Evolutionary conservation across 1,140 invertebrate genomes (phyloP), one percentile per base, ranked within the genome.

Genomic region (Drosophila nebulosa): DNA sequence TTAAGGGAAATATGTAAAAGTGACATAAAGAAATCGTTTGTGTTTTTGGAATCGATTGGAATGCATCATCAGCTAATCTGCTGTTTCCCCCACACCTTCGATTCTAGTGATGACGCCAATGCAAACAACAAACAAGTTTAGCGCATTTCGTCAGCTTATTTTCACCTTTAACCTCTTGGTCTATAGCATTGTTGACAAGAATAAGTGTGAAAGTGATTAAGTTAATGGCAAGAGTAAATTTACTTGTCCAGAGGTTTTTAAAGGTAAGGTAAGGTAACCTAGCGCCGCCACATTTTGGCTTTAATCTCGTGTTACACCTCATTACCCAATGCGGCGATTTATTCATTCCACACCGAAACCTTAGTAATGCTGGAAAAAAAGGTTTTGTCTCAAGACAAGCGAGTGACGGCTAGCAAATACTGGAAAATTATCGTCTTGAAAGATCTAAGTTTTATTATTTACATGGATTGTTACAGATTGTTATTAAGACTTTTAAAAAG

Each of bases 1-100:
- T 18, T 27, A 24, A 18, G n/a, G 32, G 21, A 67, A 63, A 63
- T 75, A 63, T 50, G 58, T 42, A n/a, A n/a, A n/a, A n/a, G 2
- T 21, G 24, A 57, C 51, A 63, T n/a, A 21, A 35, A 46, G 16
- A 46, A 46, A 46, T 42, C 16, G 10, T 21, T 18, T n/a, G 18
- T 32, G 30, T n/a, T 9, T 32, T 32, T 32, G 2, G 24, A 24
- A 36, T 36, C n/a, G 35, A 42, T 42, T 46, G 14, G 6, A 4
- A 24, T 32, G 30, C 16, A 46, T 46, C 18, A 46, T 21, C 39
- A 21, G 2, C 39, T 46, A 9, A 18, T 46, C 7, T 21, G 14
- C 39, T n/a, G n/a, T n/a, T n/a, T n/a, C 10, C 18, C 7, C 39
- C 12, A 1, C 32, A 3, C 10, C 14, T 36, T 36, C 9, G 14